Base-by-base conservation (phyloP, 2,797 vertebrate genomes). In the Lacerta viridis region DNA sequence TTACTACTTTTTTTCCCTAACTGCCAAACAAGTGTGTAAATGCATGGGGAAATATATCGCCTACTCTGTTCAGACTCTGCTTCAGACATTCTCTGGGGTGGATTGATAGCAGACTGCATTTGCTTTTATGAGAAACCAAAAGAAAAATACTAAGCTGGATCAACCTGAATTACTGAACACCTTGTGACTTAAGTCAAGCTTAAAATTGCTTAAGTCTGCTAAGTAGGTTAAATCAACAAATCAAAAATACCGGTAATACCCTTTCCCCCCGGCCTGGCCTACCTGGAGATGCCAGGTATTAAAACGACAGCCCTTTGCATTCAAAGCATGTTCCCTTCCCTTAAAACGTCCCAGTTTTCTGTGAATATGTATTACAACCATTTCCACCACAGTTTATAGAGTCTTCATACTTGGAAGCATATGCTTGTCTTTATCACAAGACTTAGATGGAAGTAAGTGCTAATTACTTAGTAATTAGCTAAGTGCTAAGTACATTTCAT, bases 81-180 rank as follows among this genome's bases (percentile, higher is more conserved):
- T 93, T 64, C 66, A 93, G 88, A 59, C 82, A 23, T 55, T 86
- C 20, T 88, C 84, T 55, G 25, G 82, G 71, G 84, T 89, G n/a
- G 90, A 75, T 17, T 87, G n/a, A 71, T 59, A 50, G 80, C 25
- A 23, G 18, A 5, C 29, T n/a, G 25, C 5, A n/a, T 41, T 15
- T 23, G 25, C 36, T 82, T 80, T 82, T 25, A 13, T 89, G 43
- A 85, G 71, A 78, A n/a, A 50, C 29, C 33, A 88, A 29, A 88
- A 88, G 23, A 59, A 75, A 66, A 74, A 82, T 29, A 74, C 25
- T 83, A 55, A 76, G 75, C 55, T 78, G n/a, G 80, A 76, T 59
- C 15, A 7, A 29, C 0, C 61, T 80, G 69, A 43, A 66, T 71
- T 89, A 85, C 27, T 92, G 88, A 93, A 91, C 4, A 25, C 50